Base-by-base conservation (phyloP, 2,888 invertebrate species). In the Meliscaeva auricollis region DNA sequence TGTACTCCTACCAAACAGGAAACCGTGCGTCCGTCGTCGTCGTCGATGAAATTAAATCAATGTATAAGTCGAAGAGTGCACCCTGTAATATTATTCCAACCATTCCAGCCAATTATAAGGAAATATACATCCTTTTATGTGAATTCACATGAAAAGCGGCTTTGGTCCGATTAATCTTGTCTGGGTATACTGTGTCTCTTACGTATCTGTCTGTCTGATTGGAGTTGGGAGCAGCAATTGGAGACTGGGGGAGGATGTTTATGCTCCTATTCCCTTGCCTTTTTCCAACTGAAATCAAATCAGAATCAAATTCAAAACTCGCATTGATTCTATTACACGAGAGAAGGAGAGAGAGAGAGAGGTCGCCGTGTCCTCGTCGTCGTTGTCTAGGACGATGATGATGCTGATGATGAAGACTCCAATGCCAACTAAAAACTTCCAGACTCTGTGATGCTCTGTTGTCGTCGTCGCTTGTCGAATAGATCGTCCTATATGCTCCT, bases 281-380 rank as follows among this genome's bases (percentile, higher is more conserved):
- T 52, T 46, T 46, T 46, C 30, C 50, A 60, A 48, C 22, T 62
- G 75, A 75, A 62, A 68, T 69, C 56, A 62, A 75, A 50, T 70
- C 54, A 64, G 64, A 84, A 84, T 84, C 80, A 85, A 85, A 85
- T 81, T 76, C 72, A 76, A 68, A 85, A 81, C 54, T 76, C 72
- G 60, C 84, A 85, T 72, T 76, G 84, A 76, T 85, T 85, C 66
- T 80, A 72, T 80, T 79, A 80, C 72, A 76, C 60, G 30, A 66
- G 32, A 15, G 15, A 44, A 15, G 4, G 26, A 17, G 35, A 8
- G 9, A 38, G 35, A 22, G 22, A 22, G 44, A 62, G 26, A 26
- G 26, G 35, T 35, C 3, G 35, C 26, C 56, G 7, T 46, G 7
- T 32, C 17, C 0, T 20, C 38, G 26, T 52, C 38, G 20, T 38